phyloP scores from a whole-genome alignment of 2,888 invertebrate species.

The Pachymerium ferrugineum region DNA sequence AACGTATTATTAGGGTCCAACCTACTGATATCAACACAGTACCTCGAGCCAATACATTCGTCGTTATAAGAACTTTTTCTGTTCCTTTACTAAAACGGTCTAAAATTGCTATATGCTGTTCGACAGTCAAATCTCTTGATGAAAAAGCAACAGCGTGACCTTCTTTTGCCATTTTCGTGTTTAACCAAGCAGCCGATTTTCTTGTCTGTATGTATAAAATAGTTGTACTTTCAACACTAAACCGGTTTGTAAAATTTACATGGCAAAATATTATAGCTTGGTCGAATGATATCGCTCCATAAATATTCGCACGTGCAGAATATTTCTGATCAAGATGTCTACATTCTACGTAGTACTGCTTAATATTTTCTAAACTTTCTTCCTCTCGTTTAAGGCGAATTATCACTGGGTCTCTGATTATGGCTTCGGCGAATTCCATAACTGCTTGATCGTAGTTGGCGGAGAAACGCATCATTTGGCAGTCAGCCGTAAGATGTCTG shows the following conservation, averaged over 20 bases:
- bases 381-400: constrained; percentile 77
- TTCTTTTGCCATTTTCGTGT: constrained; percentile 81
- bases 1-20: too few relatives aligned
- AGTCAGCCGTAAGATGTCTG: constrained; percentile 62
- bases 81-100: constrained; percentile 85
- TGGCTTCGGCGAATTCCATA: constrained; percentile 92
- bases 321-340: constrained; percentile 81
- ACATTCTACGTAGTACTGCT: constrained; percentile 93
- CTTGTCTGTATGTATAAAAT: too few relatives aligned
- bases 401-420: constrained; percentile 81
- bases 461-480: constrained; percentile 98
- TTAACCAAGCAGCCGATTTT: constrained; percentile 79
- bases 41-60: constrained; percentile 57
- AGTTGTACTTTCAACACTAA: too few relatives aligned
- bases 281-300: constrained; percentile 90
- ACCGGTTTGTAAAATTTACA: constrained; percentile 51
- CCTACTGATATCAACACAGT: too few relatives aligned
- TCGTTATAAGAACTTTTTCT: constrained; percentile 91
- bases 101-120: constrained; percentile 82
- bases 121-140: constrained; percentile 87
- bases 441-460: constrained; percentile 92
- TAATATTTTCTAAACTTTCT: constrained; percentile 92
- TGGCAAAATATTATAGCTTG: constrained; percentile 98
- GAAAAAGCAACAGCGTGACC: constrained; percentile 91
- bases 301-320: constrained; percentile 88